Conservation (phyloP, 2,113 vertebrate species). For the Zosterops japonicus region DNA sequence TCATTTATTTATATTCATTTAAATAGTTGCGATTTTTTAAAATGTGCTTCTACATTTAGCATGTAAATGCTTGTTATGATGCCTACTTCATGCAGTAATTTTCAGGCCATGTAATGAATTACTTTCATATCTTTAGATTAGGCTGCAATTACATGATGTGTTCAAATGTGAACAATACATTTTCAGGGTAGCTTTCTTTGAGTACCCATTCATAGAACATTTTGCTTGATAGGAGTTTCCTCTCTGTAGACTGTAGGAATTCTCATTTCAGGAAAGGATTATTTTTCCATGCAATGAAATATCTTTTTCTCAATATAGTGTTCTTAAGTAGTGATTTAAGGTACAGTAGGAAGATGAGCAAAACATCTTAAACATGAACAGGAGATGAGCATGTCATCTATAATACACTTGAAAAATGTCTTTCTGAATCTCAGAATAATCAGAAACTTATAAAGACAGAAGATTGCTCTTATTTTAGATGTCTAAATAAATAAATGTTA, state of each 20-base stretch:
- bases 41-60: background rate
- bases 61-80: background rate
- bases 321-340: background rate
- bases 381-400: background rate
- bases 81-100: background rate
- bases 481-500: background rate
- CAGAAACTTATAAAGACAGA: background rate
- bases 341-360: background rate
- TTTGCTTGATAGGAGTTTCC: background rate
- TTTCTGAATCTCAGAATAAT: background rate
- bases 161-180: background rate
- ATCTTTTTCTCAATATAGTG: background rate
- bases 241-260: background rate
- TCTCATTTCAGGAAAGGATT: background rate
- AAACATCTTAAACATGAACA: background rate
- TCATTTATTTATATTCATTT: conserved; percentile 36
- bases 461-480: background rate
- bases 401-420: background rate
- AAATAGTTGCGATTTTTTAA: background rate
- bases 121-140: conserved; percentile 32
- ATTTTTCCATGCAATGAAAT: background rate
- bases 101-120: conserved; percentile 4
- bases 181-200: background rate
- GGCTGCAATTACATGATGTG: background rate
- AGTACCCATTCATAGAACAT: background rate